phyloP scores from a whole-genome alignment of 2,113 vertebrate genomes.

The Hippocampus comes region DNA sequence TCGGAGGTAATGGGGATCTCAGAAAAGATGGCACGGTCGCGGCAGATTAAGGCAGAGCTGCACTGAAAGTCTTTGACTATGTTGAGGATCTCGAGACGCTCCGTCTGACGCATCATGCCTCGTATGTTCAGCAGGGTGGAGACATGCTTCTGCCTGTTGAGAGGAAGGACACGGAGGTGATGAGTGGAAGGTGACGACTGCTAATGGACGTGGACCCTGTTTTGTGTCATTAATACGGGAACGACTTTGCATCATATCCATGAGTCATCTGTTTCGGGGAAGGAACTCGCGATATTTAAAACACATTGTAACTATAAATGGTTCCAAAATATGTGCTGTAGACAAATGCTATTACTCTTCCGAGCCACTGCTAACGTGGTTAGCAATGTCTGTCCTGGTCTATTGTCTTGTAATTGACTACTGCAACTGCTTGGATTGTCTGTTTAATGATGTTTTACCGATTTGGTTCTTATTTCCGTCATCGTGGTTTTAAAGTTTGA shows the following conservation, averaged over 20 bases:
- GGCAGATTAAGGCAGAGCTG: constrained; percentile 37
- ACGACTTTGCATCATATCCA: constrained; percentile 14
- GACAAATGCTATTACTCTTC: neutral
- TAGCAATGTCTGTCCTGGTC: too few relatives aligned
- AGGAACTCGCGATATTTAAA: neutral
- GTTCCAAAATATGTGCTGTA: too few relatives aligned
- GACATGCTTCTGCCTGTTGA: constrained; percentile 80
- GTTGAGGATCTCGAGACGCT: constrained; percentile 83
- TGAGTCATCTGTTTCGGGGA: constrained; percentile 43
- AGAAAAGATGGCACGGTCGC: constrained; percentile 76
- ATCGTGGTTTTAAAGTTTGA: too few relatives aligned
- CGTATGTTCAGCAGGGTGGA: constrained; percentile 82
- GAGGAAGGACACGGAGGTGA: constrained; percentile 33
- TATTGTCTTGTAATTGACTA: too few relatives aligned
- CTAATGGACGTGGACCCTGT: constrained; percentile 26
- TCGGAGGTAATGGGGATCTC: constrained; percentile 78
- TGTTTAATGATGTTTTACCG: too few relatives aligned
- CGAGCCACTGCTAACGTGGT: too few relatives aligned
- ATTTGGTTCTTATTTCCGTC: too few relatives aligned
- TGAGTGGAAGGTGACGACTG: constrained; percentile 10
- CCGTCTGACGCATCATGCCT: constrained; percentile 73
- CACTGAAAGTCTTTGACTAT: constrained; percentile 79
- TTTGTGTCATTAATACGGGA: constrained; percentile 13
- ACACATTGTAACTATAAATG: neutral
- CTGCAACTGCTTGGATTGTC: too few relatives aligned